phyloP scores from a whole-genome alignment of 2,888 invertebrate genomes.

The Pterostichus niger region DNA sequence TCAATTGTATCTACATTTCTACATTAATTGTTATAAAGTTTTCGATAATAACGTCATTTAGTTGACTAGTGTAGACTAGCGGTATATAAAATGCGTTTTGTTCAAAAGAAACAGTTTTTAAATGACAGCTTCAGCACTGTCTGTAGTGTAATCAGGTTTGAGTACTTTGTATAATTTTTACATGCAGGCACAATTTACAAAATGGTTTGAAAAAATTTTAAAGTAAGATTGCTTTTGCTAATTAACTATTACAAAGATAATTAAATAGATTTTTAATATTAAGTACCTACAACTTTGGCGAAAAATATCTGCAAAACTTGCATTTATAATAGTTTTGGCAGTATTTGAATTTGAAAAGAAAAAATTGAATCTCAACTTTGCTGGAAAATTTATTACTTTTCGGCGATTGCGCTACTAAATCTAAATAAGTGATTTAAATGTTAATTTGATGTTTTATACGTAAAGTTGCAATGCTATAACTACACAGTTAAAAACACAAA shows the following conservation, averaged over 20 bases:
- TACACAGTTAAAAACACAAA: slow-evolving; percentile 53
- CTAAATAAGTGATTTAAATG: slow-evolving; percentile 19
- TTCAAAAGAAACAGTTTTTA: slow-evolving; percentile 12
- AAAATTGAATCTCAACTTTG: background rate
- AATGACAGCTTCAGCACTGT: slow-evolving; percentile 28
- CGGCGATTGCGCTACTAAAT: slow-evolving; percentile 52
- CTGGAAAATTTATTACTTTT: slow-evolving; percentile 30
- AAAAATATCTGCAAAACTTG: slow-evolving; percentile 1
- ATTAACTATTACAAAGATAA: background rate
- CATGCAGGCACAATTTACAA: slow-evolving; percentile 35
- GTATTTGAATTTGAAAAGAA: slow-evolving; percentile 21
- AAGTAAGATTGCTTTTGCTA: slow-evolving; percentile 14
- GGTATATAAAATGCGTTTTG: slow-evolving; percentile 18
- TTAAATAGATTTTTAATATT: background rate
- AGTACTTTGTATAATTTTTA: slow-evolving; percentile 40
- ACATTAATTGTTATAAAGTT: slow-evolving; percentile 53
- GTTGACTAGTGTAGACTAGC: slow-evolving; percentile 47
- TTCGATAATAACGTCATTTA: slow-evolving; percentile 47
- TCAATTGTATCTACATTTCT: slow-evolving; percentile 49
- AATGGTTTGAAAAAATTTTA: background rate
- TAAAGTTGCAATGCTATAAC: slow-evolving; percentile 20
- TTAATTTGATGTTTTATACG: slow-evolving; percentile 10
- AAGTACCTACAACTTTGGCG: background rate
- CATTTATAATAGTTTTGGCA: slow-evolving; percentile 3
- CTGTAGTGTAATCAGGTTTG: slow-evolving; percentile 11